A percentile compares a stretch with the other conserved stretches of the same genome.
These are phyloP conservation scores for Hucho hucho DNA, from an alignment of 2,113 vertebrate genomes.

Conservation along the genomic window DNA sequence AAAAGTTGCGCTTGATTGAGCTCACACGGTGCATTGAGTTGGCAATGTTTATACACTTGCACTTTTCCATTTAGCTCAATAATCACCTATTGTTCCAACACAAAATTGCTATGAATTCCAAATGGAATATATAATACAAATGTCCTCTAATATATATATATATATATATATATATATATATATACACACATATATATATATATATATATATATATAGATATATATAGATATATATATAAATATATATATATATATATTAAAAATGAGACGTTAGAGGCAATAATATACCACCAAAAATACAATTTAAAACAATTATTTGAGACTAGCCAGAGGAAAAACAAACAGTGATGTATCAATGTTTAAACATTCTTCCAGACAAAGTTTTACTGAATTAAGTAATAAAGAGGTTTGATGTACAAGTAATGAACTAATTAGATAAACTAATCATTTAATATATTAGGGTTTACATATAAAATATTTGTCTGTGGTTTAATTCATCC, in stretches of 20 bases:
- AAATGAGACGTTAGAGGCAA: slow-evolving; percentile 10
- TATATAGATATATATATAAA: background rate
- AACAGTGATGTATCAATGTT: background rate
- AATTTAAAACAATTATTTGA: slow-evolving; percentile 9
- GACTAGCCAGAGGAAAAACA: slow-evolving; percentile 2
- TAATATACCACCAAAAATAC: background rate
- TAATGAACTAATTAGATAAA: slow-evolving; percentile 11
- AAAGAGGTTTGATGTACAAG: background rate
- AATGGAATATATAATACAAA: slow-evolving; percentile 15
- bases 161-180: background rate
- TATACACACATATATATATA: no score
- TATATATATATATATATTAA: slow-evolving; percentile 16
- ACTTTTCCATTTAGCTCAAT: background rate
- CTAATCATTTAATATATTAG: slow-evolving; percentile 43
- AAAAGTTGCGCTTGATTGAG: no score
- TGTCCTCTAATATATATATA: background rate
- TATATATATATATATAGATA: no score
- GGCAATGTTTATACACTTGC: background rate
- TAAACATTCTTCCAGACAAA: slow-evolving; percentile 1
- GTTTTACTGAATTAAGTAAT: no score
- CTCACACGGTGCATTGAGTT: no score
- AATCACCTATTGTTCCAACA: slow-evolving; percentile 17
- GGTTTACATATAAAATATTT: slow-evolving; percentile 39
- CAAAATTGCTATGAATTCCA: background rate
- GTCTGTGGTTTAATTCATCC: slow-evolving; percentile 2